These are phyloP conservation scores for Anolis carolinensis DNA, from an alignment of 2,113 vertebrate genomes.

Conservation along the genomic window DNA sequence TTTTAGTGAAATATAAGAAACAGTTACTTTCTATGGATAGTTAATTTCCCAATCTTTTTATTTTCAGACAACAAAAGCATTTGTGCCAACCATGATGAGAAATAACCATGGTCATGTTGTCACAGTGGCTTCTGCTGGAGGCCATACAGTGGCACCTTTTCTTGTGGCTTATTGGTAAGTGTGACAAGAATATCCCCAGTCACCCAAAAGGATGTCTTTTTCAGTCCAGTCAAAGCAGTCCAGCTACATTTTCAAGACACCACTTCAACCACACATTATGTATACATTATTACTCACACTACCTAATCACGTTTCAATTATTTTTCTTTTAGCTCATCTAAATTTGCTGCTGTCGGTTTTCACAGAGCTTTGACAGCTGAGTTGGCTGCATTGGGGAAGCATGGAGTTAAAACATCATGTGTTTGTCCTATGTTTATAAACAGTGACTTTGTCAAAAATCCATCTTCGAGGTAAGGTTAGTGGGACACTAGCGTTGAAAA, in stretches of 20 bases:
- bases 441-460: slow-evolving; percentile 79
- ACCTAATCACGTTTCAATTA: background rate
- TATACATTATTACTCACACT: background rate
- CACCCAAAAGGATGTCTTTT: background rate
- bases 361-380: slow-evolving; percentile 76
- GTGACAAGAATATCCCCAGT: background rate
- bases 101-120: slow-evolving; percentile 77
- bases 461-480: slow-evolving; percentile 26
- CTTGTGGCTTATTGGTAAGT: slow-evolving; percentile 77
- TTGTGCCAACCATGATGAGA: slow-evolving; percentile 78
- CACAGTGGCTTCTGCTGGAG: slow-evolving; percentile 72
- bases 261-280: too few relatives aligned
- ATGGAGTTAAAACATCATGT: slow-evolving; percentile 75
- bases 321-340: slow-evolving; percentile 71
- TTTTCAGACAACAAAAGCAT: slow-evolving; percentile 76
- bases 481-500: background rate
- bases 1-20: background rate
- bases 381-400: slow-evolving; percentile 58
- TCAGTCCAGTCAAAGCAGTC: background rate
- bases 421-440: slow-evolving; percentile 76
- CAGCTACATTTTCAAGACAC: too few relatives aligned
- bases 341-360: slow-evolving; percentile 80
- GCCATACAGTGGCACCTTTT: slow-evolving; percentile 57
- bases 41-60: background rate
- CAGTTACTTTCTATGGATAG: background rate